A percentile compares a stretch with the other conserved stretches of the same genome.
phyloP scores from a whole-genome alignment of 2,797 vertebrate genomes.

The Tenualosa thibaudeaui region DNA sequence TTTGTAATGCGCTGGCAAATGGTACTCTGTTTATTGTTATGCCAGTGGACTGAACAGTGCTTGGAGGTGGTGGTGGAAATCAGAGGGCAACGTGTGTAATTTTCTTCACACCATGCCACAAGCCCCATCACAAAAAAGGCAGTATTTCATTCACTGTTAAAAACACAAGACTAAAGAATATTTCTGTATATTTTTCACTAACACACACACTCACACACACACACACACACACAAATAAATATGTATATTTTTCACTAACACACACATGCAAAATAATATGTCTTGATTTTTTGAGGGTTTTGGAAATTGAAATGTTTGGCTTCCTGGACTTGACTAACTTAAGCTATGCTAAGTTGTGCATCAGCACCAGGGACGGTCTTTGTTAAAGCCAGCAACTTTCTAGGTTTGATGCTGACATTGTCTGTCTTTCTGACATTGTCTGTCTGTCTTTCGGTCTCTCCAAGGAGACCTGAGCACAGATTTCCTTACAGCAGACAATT shows the following conservation, averaged over 20 bases:
- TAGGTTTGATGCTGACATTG: neutral
- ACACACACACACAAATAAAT: neutral
- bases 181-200: neutral
- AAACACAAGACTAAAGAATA: neutral
- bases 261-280: neutral
- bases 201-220: neutral
- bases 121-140: neutral
- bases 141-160: neutral
- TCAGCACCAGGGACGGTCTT: neutral
- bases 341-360: neutral
- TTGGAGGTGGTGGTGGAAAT: conserved; percentile 46
- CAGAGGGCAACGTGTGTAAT: conserved; percentile 18
- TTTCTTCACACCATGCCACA: conserved; percentile 23
- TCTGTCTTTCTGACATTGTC: neutral
- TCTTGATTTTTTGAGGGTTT: neutral
- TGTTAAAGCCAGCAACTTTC: neutral
- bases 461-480: no score
- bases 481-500: neutral
- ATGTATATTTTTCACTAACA: neutral
- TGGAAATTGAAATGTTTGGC: neutral
- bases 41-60: conserved; percentile 28
- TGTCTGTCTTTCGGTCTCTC: neutral
- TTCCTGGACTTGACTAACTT: neutral
- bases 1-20: conserved; percentile 41
- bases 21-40: conserved; percentile 36